Evolutionary conservation across 2,113 vertebrate genomes (phyloP).

Genomic region (Vombatus ursinus): DNA sequence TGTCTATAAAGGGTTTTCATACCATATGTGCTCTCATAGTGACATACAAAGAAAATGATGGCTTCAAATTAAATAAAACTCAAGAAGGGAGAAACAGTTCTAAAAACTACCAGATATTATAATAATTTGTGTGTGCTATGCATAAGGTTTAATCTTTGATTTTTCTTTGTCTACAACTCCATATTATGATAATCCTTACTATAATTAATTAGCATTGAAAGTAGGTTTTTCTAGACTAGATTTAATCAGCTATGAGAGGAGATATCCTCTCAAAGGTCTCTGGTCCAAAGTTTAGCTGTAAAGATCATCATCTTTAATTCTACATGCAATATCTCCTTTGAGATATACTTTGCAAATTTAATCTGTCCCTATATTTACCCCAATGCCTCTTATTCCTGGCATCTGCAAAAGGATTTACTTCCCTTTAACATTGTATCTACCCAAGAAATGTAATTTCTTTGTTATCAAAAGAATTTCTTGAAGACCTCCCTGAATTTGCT

Average conservation of each 20-base stretch:
- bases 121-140: neutral
- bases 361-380: neutral
- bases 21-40: accelerated
- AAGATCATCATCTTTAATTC: neutral
- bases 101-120: constrained; percentile 33
- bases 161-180: neutral
- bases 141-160: neutral
- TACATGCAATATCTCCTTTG: neutral
- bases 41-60: neutral
- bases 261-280: neutral
- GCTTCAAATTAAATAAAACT: constrained; percentile 8
- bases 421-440: neutral
- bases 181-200: neutral
- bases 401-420: neutral
- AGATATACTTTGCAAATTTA: neutral
- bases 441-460: neutral
- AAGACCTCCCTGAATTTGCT: neutral
- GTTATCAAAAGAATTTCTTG: neutral
- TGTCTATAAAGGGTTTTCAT: neutral
- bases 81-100: constrained; percentile 20
- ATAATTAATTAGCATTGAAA: neutral
- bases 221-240: neutral
- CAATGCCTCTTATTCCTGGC: neutral
- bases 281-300: neutral
- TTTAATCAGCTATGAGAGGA: neutral